Base-by-base conservation (phyloP, 2,797 vertebrate species). In the Lutjanus argentimaculatus region DNA sequence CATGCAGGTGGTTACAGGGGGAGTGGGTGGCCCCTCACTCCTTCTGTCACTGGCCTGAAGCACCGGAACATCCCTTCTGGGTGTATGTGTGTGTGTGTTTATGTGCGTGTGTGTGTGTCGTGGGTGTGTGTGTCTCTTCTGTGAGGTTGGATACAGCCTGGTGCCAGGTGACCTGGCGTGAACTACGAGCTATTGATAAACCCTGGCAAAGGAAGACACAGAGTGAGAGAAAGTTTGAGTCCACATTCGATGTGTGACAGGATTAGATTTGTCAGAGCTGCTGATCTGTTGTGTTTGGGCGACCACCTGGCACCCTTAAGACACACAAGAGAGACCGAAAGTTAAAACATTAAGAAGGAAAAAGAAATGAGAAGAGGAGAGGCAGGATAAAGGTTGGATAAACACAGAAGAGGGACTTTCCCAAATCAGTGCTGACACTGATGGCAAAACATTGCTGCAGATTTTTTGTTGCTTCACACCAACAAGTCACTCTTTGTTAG, bases 111-210 rank as follows among this genome's bases (percentile, higher is more conserved):
- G 9, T 55, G 75, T 51, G 73, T 64, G 61, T 46, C 30, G 52
- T 58, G 61, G 56, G n/a, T 30, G 25, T 30, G 25, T 30, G 25
- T 30, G 25, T 30, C 25, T 30, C 59, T 72, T 59, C 48, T 45
- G 75, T 71, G 66, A 78, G 67, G 67, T 21, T 75, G 79, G 67
- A 76, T 61, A 10, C 72, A 75, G 67, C 67, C 51, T 40, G 52
- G 53, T 74, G 80, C 79, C 88, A 88, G 58, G n/a, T 86, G 85
- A 90, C 91, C 91, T 22, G 71, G 68, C 3, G 43, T 83, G 87
- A 92, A 86, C 91, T 75, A 74, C n/a, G 10, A 77, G 86, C 91
- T 90, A 92, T 92, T 89, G 90, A 94, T 93, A 88, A 91, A 93
- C 67, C 80, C 61, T 83, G 84, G 86, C 88, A 79, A 68, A 80